These are phyloP conservation scores for Athene noctua DNA, from an alignment of 2,113 vertebrate genomes.

Conservation along the genomic window DNA sequence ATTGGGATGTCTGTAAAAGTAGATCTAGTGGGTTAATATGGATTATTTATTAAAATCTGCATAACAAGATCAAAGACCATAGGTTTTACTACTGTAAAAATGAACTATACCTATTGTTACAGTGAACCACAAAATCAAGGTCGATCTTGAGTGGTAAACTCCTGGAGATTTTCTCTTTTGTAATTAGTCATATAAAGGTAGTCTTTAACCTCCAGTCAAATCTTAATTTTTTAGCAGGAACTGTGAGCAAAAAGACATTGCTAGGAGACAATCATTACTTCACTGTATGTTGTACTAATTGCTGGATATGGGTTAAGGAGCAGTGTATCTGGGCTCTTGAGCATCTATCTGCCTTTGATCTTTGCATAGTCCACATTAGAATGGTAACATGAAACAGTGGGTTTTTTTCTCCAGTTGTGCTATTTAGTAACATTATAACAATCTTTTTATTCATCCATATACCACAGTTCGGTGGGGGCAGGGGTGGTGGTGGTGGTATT, in stretches of 20 bases:
- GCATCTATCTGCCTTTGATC: background rate
- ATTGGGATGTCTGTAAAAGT: background rate
- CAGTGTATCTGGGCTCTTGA: background rate
- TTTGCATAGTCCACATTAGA: background rate
- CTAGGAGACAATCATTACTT: background rate
- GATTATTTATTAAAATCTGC: background rate
- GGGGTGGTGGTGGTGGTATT: background rate
- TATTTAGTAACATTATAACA: background rate
- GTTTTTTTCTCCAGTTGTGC: accelerated
- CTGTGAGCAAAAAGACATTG: background rate
- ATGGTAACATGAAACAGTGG: background rate
- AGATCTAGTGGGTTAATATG: background rate
- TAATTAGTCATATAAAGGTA: background rate
- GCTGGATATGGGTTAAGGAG: background rate
- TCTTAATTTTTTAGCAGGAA: background rate
- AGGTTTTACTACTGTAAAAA: background rate
- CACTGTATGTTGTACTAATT: background rate
- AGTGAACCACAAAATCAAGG: background rate
- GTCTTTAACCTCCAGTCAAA: background rate
- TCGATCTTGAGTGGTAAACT: background rate
- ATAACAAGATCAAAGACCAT: background rate
- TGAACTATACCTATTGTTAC: background rate
- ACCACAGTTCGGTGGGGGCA: background rate
- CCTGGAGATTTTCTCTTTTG: background rate
- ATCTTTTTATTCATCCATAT: background rate